Evolutionary conservation across 2,888 invertebrate genomes (phyloP), one percentile per base, ranked within the genome.

Genomic region (Boloria selene): DNA sequence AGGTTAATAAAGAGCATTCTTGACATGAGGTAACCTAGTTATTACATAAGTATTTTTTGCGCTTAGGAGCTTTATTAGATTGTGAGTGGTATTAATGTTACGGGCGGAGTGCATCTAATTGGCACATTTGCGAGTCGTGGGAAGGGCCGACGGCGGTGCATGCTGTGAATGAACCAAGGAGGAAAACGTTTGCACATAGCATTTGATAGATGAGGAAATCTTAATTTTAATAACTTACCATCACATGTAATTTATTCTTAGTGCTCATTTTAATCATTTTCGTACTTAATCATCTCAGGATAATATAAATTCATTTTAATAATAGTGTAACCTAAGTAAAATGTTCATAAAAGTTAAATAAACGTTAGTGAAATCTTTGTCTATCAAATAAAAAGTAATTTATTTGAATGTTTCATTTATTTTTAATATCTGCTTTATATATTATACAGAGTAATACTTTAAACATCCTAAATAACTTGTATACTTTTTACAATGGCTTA

Each of bases 31-130:
- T 51, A 66, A 53, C 49, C 47, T 52, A 18, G 58, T 55, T 66
- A 59, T 59, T 52, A 56, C 38, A 42, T 51, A 64, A 67, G n/a
- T 54, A 38, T 13, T 60, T 68, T 66, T 63, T 69, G 62, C 45
- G 22, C 18, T n/a, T 18, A 58, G 31, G 1, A 49, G 6, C 52
- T 69, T 69, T 65, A 66, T 69, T 66, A 66, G 63, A 60, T 56
- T 64, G 67, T 52, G 62, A 64, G 61, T 54, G 51, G 45, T 70
- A 69, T 72, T 68, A 70, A 67, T 70, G 59, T 65, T 70, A 71
- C 67, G 70, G 75, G 76, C 74, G 75, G 74, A 74, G 76, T 79
- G 78, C 79, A 75, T 78, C 77, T 83, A 83, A 86, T 85, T 85
- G 80, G 74, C 70, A 69, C 75, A 74, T 72, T 68, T 65, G 65